Percentiles rank a stretch among this genome's conserved stretches.
phyloP scores from a whole-genome alignment of 2,888 invertebrate genomes.

The Hyppa rectilinea region DNA sequence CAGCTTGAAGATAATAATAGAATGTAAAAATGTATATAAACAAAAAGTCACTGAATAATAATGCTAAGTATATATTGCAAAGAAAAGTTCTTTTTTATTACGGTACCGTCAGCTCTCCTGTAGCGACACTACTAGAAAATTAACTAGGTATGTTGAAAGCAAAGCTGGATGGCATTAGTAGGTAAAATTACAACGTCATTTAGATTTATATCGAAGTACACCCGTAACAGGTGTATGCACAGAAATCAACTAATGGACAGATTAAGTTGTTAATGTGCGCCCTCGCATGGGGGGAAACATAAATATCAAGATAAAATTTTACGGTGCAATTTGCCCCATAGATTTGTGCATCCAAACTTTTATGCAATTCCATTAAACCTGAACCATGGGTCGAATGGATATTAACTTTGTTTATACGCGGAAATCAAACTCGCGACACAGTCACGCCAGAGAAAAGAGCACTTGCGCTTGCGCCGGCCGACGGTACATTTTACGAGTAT shows the following conservation, averaged over 20 bases:
- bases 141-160: neutral
- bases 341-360: neutral
- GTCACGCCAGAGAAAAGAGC: neutral
- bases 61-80: too few species aligned
- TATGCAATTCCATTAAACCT: slow-evolving; percentile 28
- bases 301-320: slow-evolving; percentile 18
- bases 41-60: too few species aligned
- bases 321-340: neutral
- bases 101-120: too few species aligned
- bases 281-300: slow-evolving; percentile 1
- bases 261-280: slow-evolving; percentile 16
- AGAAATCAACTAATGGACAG: neutral
- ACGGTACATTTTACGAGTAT: slow-evolving; percentile 30
- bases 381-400: slow-evolving; percentile 21
- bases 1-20: too few species aligned
- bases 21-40: too few species aligned
- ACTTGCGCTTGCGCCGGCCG: neutral
- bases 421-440: slow-evolving; percentile 17
- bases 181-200: neutral
- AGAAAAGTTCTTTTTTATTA: too few species aligned
- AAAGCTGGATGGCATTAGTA: neutral
- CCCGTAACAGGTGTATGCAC: neutral
- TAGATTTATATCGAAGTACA: neutral
- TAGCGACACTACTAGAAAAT: too few species aligned
- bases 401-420: neutral